Base-by-base conservation (phyloP, 2,113 vertebrate species). In the Nanorana parkeri region DNA sequence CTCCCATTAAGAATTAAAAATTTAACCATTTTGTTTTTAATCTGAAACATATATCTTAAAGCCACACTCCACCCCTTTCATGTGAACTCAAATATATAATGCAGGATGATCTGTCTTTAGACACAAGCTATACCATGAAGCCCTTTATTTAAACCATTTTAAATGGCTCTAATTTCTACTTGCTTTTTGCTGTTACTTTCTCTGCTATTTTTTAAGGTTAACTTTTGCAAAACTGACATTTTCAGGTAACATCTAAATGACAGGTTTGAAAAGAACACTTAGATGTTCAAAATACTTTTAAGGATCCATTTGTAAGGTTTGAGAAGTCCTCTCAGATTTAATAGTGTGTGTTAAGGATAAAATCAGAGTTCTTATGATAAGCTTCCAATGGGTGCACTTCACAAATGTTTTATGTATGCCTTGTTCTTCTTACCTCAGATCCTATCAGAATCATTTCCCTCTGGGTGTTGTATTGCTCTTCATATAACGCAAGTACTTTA, bases 161-260 rank as follows among this genome's bases (percentile, higher is more conserved):
- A 20, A 24, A 23, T 58, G 13, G 20, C 36, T 21, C 54, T 60
- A 74, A 17, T 36, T 5, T 74, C 41, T 1, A 58, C 19, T 73
- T 17, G 17, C n/a, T 41, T 4, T 76, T 47, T 26, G 47, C 58
- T 51, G 21, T 6, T 61, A 11, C 13, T n/a, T 11, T n/a, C 6
- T 61, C 19, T 61, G 58, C 29, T 36, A 73, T 73, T 58, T 60
- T 47, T 15, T 51, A 77, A 66, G 67, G 76, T 78, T 67, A 66
- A 78, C 61, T 77, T 66, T 78, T 21, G 26, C 26, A 68, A 79
- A 68, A 54, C 51, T 79, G 65, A 79, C 65, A 79, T 79, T 79
- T 79, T 32, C 77, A 55, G 52, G 66, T 36, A 67, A 24, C 54
- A 68, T 60, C 52, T 36, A 79, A 79, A 68, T 58, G 52, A 68